Base-by-base conservation (phyloP, 2,797 vertebrate genomes). In the Oreochromis mossambicus region DNA sequence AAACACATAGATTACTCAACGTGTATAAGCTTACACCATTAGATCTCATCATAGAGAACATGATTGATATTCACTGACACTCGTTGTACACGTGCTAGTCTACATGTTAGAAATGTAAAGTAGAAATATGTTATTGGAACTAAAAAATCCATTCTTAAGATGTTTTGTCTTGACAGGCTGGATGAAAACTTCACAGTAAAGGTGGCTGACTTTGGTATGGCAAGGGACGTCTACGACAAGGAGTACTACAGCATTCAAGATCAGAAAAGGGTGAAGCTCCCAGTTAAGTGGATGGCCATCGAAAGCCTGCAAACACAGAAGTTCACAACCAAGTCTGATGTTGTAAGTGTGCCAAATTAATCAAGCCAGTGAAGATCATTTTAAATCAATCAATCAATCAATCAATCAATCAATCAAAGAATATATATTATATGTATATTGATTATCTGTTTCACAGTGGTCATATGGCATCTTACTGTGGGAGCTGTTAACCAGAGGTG, bases 251-350 rank as follows among this genome's bases (percentile, higher is more conserved):
- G 98, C 63, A 92, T 99, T 80, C 97, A 89, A 66, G 96, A 95
- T 82, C 97, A 98, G 81, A 97, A 94, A 81, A 97, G 96, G 0
- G 97, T 96, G 41, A 98, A 98, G 90, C 95, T 99, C 5, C 98
- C 98, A 0, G 98, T 99, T 85, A 99, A 99, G 83, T 99, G 98
- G 98, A 99, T 99, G 98, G 98, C 98, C 0, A 96, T 99, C 13
- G 98, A 99, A 94, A 99, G 98, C 88, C 95, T 99, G 76, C 98
- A 98, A 95, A 99, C 97, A 4, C 98, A 99, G 87, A 99, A 98
- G 92, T 99, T 99, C 94, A 99, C 98, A 6, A 98, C 95, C 70
- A 99, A 99, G 90, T 99, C 98, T 0, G 98, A 99, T 0, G 98
- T 99, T 96, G 98, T 99, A 89, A 96, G 97, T 94, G 95, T 4